These are phyloP conservation scores for Conger conger DNA, from an alignment of 2,113 vertebrate genomes.

Conservation along the genomic window DNA sequence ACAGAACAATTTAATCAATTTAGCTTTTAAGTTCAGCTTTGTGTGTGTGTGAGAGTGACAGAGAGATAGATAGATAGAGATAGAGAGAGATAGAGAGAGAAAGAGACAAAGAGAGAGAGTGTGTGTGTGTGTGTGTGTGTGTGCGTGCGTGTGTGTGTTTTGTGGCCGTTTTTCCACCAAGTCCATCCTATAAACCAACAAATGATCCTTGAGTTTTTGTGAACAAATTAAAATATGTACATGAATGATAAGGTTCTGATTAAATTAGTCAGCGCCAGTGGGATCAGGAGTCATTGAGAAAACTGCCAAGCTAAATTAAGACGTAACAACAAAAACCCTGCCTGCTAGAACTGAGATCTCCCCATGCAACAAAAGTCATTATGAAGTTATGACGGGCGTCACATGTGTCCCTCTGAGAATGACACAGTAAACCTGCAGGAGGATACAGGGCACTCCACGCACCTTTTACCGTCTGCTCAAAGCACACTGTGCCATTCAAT, in stretches of 20 bases:
- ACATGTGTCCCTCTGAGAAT: neutral
- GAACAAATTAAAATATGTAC: constrained; percentile 3
- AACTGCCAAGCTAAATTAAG: constrained; percentile 6
- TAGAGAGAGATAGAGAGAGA: too few species aligned
- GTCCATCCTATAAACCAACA: neutral
- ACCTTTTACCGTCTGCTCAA: neutral
- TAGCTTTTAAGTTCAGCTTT: neutral
- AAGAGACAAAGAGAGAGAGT: too few species aligned
- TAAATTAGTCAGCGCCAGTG: neutral
- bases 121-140: neutral
- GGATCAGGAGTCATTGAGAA: constrained; percentile 10
- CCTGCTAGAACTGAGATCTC: neutral
- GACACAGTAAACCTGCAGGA: too few species aligned
- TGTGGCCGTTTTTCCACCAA: neutral
- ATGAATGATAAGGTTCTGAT: neutral
- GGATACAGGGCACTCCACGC: neutral
- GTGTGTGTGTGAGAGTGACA: neutral
- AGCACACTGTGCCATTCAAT: too few species aligned
- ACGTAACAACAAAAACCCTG: neutral
- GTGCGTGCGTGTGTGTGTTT: neutral
- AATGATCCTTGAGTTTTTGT: neutral
- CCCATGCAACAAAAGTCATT: constrained; percentile 21
- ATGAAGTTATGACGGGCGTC: neutral
- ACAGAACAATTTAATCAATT: neutral
- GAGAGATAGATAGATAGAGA: too few species aligned